phyloP scores from a whole-genome alignment of 1,140 invertebrate genomes.

The Pseudobourletiella spinata region DNA sequence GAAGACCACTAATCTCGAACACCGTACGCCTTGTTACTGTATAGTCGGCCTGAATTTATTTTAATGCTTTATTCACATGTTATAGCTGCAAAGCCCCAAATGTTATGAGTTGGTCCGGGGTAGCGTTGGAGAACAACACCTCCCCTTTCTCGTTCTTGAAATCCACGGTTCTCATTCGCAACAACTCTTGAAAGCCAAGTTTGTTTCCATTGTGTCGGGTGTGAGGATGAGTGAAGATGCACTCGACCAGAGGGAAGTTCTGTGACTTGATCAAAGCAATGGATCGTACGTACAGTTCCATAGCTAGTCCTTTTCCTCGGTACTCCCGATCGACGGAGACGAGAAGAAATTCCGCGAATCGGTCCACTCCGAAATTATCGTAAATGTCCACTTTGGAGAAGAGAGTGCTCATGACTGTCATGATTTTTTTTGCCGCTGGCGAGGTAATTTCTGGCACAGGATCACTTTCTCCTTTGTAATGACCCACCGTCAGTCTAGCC shows the following conservation, averaged over 20 bases:
- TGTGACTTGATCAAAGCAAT: slow-evolving; percentile 8
- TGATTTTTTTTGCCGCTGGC: slow-evolving; percentile 21
- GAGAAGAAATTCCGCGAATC: slow-evolving; percentile 26
- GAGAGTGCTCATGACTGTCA: slow-evolving; percentile 19
- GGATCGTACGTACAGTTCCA: slow-evolving; percentile 17
- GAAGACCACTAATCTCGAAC: too few relatives aligned
- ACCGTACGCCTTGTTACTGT: too few relatives aligned
- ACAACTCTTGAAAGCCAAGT: slow-evolving; percentile 24
- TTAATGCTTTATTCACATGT: too few relatives aligned
- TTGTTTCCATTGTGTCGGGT: slow-evolving; percentile 17
- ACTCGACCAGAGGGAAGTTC: slow-evolving; percentile 21
- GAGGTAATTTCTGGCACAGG: slow-evolving; percentile 13
- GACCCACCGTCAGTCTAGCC: slow-evolving; percentile 12
- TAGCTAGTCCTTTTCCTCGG: slow-evolving; percentile 19
- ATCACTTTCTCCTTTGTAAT: not conserved
- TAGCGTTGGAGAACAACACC: slow-evolving; percentile 6
- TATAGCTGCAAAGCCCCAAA: slow-evolving; percentile 8
- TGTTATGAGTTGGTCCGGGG: slow-evolving; percentile 1
- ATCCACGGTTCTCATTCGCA: slow-evolving; percentile 10
- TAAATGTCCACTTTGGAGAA: slow-evolving; percentile 13
- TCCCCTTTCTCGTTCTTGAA: slow-evolving; percentile 17
- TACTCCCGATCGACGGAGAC: slow-evolving; percentile 25
- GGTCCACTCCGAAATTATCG: slow-evolving; percentile 15
- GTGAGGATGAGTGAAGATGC: slow-evolving; percentile 22
- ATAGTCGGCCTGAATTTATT: too few relatives aligned